Evolutionary conservation across 2,797 vertebrate species (phyloP).

Genomic region (Enteromius radiatus): DNA sequence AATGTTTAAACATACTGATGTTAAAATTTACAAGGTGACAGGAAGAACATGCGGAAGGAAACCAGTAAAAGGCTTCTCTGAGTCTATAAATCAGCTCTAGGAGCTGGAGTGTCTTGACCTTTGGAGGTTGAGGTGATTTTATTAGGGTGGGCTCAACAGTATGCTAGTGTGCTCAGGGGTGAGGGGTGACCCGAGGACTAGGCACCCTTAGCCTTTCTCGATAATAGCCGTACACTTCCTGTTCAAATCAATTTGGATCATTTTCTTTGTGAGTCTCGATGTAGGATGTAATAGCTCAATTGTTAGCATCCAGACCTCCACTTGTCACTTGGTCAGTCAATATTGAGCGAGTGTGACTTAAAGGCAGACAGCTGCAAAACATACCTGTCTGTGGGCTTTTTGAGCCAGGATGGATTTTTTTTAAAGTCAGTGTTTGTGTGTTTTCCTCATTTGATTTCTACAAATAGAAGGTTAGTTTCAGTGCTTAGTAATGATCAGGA

Average conservation of each 20-base stretch:
- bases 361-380: conserved; percentile 13
- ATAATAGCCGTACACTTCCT: not conserved
- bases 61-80: not conserved
- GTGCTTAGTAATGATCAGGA: not conserved
- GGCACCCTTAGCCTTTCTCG: not conserved
- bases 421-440: not conserved
- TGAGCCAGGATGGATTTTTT: not conserved
- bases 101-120: conserved; percentile 17
- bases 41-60: not conserved
- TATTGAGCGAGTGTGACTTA: not conserved
- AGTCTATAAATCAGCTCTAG: conserved; percentile 9
- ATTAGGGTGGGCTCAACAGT: conserved; percentile 10
- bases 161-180: conserved; percentile 5
- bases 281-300: not conserved
- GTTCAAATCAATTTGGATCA: conserved; percentile 22
- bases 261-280: conserved; percentile 13
- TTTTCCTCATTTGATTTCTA: not conserved
- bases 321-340: conserved; percentile 5
- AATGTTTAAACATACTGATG: not conserved
- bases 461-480: not conserved
- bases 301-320: conserved; percentile 16
- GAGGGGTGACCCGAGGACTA: not conserved
- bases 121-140: not conserved
- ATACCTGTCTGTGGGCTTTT: conserved; percentile 11
- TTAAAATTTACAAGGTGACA: not conserved